Base-by-base conservation (phyloP, 2,888 invertebrate genomes). In the Trachelus troglodyta region DNA sequence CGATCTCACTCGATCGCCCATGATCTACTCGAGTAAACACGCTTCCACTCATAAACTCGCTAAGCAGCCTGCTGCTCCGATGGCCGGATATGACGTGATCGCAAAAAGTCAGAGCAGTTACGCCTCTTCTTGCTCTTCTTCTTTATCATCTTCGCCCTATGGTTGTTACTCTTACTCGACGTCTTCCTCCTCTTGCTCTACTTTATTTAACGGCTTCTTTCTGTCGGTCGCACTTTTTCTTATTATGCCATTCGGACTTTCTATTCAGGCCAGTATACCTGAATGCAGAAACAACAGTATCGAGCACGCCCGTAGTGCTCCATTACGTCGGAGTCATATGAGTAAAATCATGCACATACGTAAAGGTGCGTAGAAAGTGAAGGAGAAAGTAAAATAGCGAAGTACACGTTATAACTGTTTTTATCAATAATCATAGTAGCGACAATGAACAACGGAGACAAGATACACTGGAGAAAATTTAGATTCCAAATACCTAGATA, bases 1-100 rank as follows among this genome's bases (percentile, higher is more conserved):
- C 23, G 56, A 56, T 56, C 56, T 9, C 23, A 56, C 56, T 56
- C 15, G 85, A 82, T 86, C 83, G 84, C 83, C 85, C 85, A 89
- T 89, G 89, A 89, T 90, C 87, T 89, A 89, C 86, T 89, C 88
- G 88, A 89, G 87, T 89, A 90, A 90, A 88, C 87, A 90, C 87
- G 87, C 85, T 87, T 83, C 85, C 85, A 84, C 80, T 82, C 83
- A 80, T 83, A 84, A 84, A 80, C 83, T 80, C 79, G 77, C 84
- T 84, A 84, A 87, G 83, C 82, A 81, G 75, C 83, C 82, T 79
- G 81, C 85, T 86, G 85, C 86, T 88, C 87, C 86, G 87, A 87
- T 87, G 88, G 88, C 90, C 90, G 90, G 90, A 91, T 90, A 88
- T 88, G 88, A 90, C 89, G 87, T 82, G 81, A 80, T 84, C 79